Percentiles rank a stretch among this genome's conserved stretches.
Evolutionary conservation across 2,888 invertebrate species (phyloP).

Genomic region (Drepana falcataria): DNA sequence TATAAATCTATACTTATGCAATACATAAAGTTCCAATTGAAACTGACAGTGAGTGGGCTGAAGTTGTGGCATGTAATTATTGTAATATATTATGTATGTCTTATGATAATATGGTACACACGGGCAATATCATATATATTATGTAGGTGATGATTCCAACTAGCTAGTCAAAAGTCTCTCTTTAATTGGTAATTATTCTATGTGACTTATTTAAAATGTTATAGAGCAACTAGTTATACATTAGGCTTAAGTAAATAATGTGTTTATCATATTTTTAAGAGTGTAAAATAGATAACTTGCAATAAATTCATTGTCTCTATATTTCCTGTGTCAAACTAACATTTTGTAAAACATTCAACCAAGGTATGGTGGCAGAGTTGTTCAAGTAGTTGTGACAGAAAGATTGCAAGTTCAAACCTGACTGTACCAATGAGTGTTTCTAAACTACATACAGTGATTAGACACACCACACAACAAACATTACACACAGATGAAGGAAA

Average conservation of each 20-base stretch:
- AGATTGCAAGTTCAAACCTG: no score
- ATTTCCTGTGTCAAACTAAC: neutral
- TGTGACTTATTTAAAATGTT: slow-evolving; percentile 28
- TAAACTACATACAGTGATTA: no score
- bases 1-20: no score
- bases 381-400: no score
- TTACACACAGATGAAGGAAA: no score
- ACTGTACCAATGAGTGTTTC: no score
- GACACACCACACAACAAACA: no score
- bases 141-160: slow-evolving; percentile 18
- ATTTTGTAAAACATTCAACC: no score
- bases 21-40: no score
- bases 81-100: neutral
- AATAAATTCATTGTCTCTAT: slow-evolving; percentile 2
- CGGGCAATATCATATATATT: slow-evolving; percentile 4
- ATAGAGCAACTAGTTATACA: slow-evolving; percentile 30
- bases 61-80: neutral
- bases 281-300: slow-evolving; percentile 54
- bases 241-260: slow-evolving; percentile 34
- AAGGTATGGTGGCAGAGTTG: no score
- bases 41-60: neutral
- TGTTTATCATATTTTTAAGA: slow-evolving; percentile 51
- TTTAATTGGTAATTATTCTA: slow-evolving; percentile 25
- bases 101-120: neutral
- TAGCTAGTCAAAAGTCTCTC: slow-evolving; percentile 54